phyloP scores from a whole-genome alignment of 2,113 vertebrate species.

The Toxotes chatareus region DNA sequence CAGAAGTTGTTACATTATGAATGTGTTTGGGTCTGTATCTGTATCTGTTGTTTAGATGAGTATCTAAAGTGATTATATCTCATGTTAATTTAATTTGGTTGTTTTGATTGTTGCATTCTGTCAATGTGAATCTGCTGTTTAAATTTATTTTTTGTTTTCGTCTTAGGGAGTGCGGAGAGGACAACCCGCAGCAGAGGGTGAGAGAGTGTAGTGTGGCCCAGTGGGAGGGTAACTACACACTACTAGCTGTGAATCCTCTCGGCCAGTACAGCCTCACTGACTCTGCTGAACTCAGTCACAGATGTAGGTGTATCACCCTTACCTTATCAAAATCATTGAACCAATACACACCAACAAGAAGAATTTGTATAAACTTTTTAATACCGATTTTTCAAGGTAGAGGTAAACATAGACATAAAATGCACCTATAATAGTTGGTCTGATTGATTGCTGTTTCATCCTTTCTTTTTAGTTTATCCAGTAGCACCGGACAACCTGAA shows the following conservation, averaged over 20 bases:
- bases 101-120: background rate
- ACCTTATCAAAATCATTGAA: background rate
- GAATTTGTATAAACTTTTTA: background rate
- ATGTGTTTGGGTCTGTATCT: conserved; percentile 13
- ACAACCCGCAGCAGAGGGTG: background rate
- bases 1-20: conserved; percentile 26
- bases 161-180: conserved; percentile 38
- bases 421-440: background rate
- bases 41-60: background rate
- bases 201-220: conserved; percentile 17
- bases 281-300: conserved; percentile 72
- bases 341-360: background rate
- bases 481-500: conserved; percentile 62
- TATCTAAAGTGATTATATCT: background rate
- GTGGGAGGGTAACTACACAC: conserved; percentile 82
- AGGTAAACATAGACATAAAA: background rate
- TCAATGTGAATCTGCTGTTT: background rate
- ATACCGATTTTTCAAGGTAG: background rate
- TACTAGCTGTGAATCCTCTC: conserved; percentile 77
- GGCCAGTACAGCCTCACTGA: conserved; percentile 75
- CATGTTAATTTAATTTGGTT: background rate
- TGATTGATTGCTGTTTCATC: conserved; percentile 5
- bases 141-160: background rate
- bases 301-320: conserved; percentile 65
- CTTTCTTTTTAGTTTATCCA: conserved; percentile 71